Conservation (phyloP, 2,113 vertebrate species). For the Sinocyclocheilus grahami region DNA sequence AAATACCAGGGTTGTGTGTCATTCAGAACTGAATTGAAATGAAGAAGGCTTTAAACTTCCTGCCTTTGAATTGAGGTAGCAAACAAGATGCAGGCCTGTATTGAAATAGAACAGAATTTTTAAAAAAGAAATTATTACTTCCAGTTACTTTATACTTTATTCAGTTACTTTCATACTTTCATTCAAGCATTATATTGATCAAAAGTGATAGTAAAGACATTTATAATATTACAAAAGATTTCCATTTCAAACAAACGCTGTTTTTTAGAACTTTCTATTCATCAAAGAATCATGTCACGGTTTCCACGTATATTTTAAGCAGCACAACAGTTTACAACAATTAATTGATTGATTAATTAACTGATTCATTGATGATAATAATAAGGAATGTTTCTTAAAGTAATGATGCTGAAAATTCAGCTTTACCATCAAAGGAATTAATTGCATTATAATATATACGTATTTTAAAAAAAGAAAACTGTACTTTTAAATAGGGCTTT, state of each 20-base stretch:
- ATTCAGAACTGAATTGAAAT: neutral
- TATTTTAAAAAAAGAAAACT: too few relatives aligned
- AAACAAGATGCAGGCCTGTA: neutral
- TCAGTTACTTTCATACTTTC: too few relatives aligned
- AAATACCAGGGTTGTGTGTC: neutral
- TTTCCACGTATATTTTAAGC: neutral
- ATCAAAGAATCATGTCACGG: neutral
- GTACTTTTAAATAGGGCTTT: too few relatives aligned
- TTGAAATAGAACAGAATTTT: neutral
- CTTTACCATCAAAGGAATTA: neutral
- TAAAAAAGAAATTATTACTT: neutral
- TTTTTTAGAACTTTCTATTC: neutral
- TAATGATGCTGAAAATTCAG: too few relatives aligned
- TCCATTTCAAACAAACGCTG: neutral
- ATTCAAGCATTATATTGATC: neutral
- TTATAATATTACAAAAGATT: neutral
- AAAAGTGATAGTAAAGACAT: neutral
- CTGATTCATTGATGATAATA: neutral
- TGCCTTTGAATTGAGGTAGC: neutral
- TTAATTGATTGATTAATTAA: too few relatives aligned
- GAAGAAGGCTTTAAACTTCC: neutral
- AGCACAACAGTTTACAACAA: neutral
- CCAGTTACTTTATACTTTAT: neutral
- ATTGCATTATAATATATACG: too few relatives aligned
- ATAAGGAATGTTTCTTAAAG: neutral